phyloP scores from a whole-genome alignment of 2,888 invertebrate genomes.

The Amblyjoppa proteus region DNA sequence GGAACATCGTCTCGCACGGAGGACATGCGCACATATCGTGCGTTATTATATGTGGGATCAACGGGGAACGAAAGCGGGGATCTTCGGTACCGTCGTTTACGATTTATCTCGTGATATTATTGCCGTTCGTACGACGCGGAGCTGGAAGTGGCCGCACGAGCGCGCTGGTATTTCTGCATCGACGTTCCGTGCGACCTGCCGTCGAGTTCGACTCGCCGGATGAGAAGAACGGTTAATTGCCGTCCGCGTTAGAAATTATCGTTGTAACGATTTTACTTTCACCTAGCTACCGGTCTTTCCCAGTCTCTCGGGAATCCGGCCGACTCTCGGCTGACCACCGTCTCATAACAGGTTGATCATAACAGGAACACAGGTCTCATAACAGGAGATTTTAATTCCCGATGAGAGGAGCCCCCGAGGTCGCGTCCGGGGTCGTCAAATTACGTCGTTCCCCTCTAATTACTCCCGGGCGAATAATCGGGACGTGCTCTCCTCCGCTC shows the following conservation, averaged over 20 bases:
- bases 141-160: background rate
- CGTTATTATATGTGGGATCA: constrained; percentile 51
- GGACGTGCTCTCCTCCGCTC: constrained; percentile 51
- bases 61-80: constrained; percentile 24
- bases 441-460: constrained; percentile 66
- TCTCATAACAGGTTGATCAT: constrained; percentile 67
- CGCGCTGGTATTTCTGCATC: background rate
- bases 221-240: constrained; percentile 27
- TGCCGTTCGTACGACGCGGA: background rate
- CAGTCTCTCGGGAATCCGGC: constrained; percentile 46
- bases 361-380: no score
- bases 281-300: constrained; percentile 7
- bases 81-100: constrained; percentile 61
- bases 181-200: background rate
- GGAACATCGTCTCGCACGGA: background rate
- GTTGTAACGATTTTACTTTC: constrained; percentile 51
- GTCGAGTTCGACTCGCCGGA: background rate
- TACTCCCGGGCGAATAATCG: constrained; percentile 75
- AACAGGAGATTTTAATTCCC: constrained; percentile 77
- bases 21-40: constrained; percentile 62
- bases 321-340: constrained; percentile 1
- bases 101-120: constrained; percentile 66
- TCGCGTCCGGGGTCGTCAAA: constrained; percentile 42
- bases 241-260: constrained; percentile 31
- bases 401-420: constrained; percentile 65